A percentile compares a stretch with the other conserved stretches of the same genome.
Conservation (phyloP, 2,113 vertebrate species). For the Saguinus imperator region DNA sequence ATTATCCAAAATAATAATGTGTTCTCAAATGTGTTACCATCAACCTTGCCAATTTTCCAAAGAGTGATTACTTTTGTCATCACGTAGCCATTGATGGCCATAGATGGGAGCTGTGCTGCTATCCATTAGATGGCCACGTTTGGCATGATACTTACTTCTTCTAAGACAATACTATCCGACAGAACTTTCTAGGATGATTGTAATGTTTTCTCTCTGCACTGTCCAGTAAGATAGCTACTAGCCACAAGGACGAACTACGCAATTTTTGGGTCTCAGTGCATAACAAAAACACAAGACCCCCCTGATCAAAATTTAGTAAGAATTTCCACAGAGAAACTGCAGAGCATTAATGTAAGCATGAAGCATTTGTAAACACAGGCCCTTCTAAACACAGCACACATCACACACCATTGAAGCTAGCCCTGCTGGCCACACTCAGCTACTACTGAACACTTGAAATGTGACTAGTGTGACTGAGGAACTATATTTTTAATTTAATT, state of each 20-base stretch:
- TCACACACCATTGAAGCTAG: neutral
- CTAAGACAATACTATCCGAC: neutral
- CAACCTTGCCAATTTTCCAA: neutral
- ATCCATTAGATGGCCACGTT: fast-evolving
- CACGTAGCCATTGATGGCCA: fast-evolving
- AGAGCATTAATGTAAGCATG: neutral
- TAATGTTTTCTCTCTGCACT: too few species aligned
- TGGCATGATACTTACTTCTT: neutral
- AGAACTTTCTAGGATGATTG: neutral
- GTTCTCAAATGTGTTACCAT: neutral
- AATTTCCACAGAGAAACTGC: neutral
- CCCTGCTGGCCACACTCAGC: neutral
- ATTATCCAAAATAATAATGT: neutral
- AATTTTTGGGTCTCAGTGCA: neutral
- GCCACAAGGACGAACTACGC: neutral
- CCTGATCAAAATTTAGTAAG: neutral
- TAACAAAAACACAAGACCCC: neutral
- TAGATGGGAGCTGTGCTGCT: fast-evolving
- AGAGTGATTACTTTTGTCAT: fast-evolving
- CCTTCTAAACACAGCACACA: too few species aligned
- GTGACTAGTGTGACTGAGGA: neutral
- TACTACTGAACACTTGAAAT: neutral
- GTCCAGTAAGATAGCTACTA: neutral
- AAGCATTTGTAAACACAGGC: too few species aligned
- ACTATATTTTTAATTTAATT: neutral